A percentile compares a stretch with the other conserved stretches of the same genome.
Evolutionary conservation across 2,888 invertebrate genomes (phyloP).

Genomic region (Orthosia gracilis): DNA sequence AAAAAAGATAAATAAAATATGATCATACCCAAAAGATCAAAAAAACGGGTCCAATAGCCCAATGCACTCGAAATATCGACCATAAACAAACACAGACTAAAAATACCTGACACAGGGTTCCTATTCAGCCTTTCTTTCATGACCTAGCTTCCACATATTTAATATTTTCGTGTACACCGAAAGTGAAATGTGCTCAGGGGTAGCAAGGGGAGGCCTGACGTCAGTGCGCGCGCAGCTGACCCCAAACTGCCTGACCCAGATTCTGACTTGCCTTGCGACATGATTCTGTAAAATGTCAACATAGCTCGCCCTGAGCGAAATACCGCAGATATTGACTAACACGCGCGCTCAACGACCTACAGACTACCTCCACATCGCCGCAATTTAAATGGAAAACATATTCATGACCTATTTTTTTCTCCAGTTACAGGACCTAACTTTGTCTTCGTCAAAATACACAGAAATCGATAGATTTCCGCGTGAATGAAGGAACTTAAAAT

Average conservation of each 20-base stretch:
- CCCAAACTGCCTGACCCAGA: conserved; percentile 83
- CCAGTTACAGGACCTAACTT: conserved; percentile 43
- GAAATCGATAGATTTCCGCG: conserved; percentile 54
- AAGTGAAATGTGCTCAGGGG: conserved; percentile 83
- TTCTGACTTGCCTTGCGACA: conserved; percentile 85
- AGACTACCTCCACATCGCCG: conserved; percentile 59
- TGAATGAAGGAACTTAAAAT: conserved; percentile 13
- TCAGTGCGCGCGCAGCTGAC: conserved; percentile 87
- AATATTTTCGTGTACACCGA: conserved; percentile 71
- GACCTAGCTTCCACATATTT: conserved; percentile 66
- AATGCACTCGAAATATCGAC: conserved; percentile 22
- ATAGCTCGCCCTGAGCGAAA: conserved; percentile 75
- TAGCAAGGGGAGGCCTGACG: conserved; percentile 81
- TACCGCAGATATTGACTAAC: conserved; percentile 79
- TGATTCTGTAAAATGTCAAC: conserved; percentile 84
- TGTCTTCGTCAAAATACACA: conserved; percentile 19
- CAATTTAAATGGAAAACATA: conserved; percentile 41
- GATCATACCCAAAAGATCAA: conserved; percentile 5
- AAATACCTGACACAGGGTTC: conserved; percentile 50
- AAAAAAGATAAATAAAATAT: conserved; percentile 17
- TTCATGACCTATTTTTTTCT: conserved; percentile 59
- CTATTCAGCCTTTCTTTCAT: conserved; percentile 47
- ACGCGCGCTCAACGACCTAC: conserved; percentile 72
- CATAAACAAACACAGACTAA: conserved; percentile 50
- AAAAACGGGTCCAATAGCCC: conserved; percentile 25